Evolutionary conservation across 1,140 invertebrate genomes (phyloP).

Genomic region (Leptopilina boulardi): DNA sequence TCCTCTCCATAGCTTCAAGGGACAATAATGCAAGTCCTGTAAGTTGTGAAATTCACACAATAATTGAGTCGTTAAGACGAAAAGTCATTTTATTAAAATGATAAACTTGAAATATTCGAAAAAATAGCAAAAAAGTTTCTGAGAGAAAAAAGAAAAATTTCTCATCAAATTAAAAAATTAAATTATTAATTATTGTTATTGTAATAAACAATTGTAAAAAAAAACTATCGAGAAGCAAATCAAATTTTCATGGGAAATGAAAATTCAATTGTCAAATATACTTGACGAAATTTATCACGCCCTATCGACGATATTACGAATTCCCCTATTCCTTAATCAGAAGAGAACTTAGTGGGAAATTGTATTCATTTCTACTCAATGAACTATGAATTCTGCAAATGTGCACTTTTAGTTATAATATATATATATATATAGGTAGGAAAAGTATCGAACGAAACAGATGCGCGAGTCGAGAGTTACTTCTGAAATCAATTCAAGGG

Average conservation of each 20-base stretch:
- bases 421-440: too few species aligned
- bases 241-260: slow-evolving; percentile 55
- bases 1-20: not conserved
- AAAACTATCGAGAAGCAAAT: not conserved
- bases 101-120: not conserved
- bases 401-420: slow-evolving; percentile 23
- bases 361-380: not conserved
- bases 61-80: not conserved
- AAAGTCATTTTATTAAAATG: not conserved
- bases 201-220: too few species aligned
- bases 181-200: too few species aligned
- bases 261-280: slow-evolving; percentile 57
- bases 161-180: too few species aligned
- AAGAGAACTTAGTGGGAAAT: slow-evolving; percentile 39
- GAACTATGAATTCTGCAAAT: slow-evolving; percentile 24
- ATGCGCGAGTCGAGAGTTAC: slow-evolving; percentile 29
- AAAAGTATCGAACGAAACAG: slow-evolving; percentile 34
- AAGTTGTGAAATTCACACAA: not conserved
- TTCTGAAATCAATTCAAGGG: slow-evolving; percentile 23
- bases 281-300: slow-evolving; percentile 47
- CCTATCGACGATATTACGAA: slow-evolving; percentile 58
- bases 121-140: too few species aligned
- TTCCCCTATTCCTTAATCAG: slow-evolving; percentile 54
- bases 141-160: too few species aligned
- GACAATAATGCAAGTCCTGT: not conserved